A percentile compares a stretch with the other conserved stretches of the same genome.
Conservation (phyloP, 2,888 invertebrate species). For the Meghimatium bilineatum region DNA sequence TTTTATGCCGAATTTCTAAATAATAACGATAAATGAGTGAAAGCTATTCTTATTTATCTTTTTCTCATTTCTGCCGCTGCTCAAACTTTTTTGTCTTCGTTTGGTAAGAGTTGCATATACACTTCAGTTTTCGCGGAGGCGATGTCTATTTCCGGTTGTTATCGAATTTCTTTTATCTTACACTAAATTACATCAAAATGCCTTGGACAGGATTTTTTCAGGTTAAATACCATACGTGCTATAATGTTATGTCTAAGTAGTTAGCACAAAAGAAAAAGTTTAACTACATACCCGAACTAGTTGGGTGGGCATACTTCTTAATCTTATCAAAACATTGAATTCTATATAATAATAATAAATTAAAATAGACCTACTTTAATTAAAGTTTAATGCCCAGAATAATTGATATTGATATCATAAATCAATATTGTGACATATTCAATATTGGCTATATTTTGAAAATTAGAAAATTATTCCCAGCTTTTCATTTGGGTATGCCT, state of each 20-base stretch:
- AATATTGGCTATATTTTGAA: too few relatives aligned
- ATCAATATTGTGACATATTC: too few relatives aligned
- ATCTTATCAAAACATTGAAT: too few relatives aligned
- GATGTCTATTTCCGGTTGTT: slow-evolving; percentile 27
- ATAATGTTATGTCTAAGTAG: neutral
- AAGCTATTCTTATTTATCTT: neutral
- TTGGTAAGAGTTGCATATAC: neutral
- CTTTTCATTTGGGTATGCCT: too few relatives aligned
- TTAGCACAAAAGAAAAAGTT: neutral
- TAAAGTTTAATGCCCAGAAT: too few relatives aligned
- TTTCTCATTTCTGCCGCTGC: neutral
- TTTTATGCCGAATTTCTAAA: too few relatives aligned
- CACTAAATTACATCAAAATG: slow-evolving; percentile 25
- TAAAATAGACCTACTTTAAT: too few relatives aligned
- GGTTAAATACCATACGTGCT: slow-evolving; percentile 24
- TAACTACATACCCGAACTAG: too few relatives aligned
- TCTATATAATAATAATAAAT: too few relatives aligned
- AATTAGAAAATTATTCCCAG: too few relatives aligned
- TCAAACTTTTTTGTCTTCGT: neutral
- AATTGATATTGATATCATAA: too few relatives aligned
- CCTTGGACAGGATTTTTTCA: slow-evolving; percentile 46
- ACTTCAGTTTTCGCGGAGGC: slow-evolving; percentile 12
- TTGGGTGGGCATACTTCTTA: too few relatives aligned
- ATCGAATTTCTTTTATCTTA: slow-evolving; percentile 24
- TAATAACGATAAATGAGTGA: neutral